Percentiles rank a stretch among this genome's conserved stretches.
phyloP scores from a whole-genome alignment of 92 coral and sea anemone genomes.

The Chrysogorgia sp. region DNA sequence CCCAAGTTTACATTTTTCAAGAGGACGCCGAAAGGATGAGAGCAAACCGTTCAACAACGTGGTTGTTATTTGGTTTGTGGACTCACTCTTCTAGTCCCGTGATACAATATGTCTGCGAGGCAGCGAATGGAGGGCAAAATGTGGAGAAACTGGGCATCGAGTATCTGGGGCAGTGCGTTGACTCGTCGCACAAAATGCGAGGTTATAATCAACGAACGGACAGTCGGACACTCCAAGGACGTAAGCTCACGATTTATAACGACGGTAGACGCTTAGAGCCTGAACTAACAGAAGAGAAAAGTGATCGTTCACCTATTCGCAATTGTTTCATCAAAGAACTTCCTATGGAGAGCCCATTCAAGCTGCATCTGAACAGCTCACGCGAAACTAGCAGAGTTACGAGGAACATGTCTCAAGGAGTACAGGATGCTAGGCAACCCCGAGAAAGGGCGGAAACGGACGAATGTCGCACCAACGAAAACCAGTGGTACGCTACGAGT shows the following conservation, averaged over 20 bases:
- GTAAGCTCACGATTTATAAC: slow-evolving; percentile 5
- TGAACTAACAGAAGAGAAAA: neutral
- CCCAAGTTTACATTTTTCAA: slow-evolving; percentile 16
- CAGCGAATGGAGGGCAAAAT: neutral
- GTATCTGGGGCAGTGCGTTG: neutral
- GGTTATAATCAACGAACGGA: neutral
- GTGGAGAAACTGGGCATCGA: slow-evolving; percentile 5
- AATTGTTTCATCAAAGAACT: slow-evolving; percentile 24
- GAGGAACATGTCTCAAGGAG: neutral
- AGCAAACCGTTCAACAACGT: neutral
- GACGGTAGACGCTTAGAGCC: slow-evolving; percentile 19
- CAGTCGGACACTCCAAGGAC: neutral
- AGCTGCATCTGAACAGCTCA: neutral
- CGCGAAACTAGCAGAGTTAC: neutral
- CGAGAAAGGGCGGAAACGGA: neutral
- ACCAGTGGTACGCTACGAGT: slow-evolving; percentile 33
- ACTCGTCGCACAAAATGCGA: neutral
- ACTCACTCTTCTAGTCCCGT: slow-evolving; percentile 37
- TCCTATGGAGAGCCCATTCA: slow-evolving; percentile 23
- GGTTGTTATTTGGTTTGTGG: slow-evolving; percentile 33
- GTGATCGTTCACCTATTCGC: neutral
- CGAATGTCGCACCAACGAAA: neutral
- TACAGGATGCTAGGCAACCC: neutral
- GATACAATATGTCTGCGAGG: slow-evolving; percentile 27
- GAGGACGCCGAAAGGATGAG: slow-evolving; percentile 24